Base-by-base conservation (phyloP, 2,888 invertebrate genomes). In the Torymus texanus region DNA sequence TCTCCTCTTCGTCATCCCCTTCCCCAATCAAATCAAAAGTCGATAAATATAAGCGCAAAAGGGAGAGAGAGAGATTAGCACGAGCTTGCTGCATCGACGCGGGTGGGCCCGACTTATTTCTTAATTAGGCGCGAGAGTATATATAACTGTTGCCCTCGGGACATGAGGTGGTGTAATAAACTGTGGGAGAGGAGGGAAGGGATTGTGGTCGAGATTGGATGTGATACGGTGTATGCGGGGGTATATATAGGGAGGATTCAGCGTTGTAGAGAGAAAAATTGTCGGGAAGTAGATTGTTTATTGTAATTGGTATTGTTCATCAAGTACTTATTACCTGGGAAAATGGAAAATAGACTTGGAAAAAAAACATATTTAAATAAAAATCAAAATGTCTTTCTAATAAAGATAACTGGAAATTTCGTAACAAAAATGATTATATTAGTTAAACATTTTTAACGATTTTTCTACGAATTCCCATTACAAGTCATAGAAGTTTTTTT, bases 81-180 rank as follows among this genome's bases (percentile, higher is more conserved):
- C 65, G n/a, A 56, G 29, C 5, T 51, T 24, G 24, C 51, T 21
- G 75, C 12, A 11, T 55, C 81, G 73, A 80, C 62, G 67, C 75
- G 81, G 78, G 78, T 81, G 78, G 77, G 56, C 79, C 55, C 70
- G 51, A 14, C 58, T 80, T 67, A 78, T 75, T 78, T 81, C 78
- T 81, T 81, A 78, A 81, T 81, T 81, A 78, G 75, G 71, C 61
- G 41, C 41, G 41, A 41, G 41, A 8, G 41, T 41, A 41, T 51
- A n/a, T 50, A 66, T 65, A 21, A 68, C 67, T 68, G 58, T 8
- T 41, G 63, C 71, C 53, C 55, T 14, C 24, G 74, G 41, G 58
- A 41, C 70, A 61, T 59, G 41, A 12, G 75, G 51, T 29, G 65
- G 24, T 67, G 58, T 41, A 62, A 79, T 79, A 65, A 67, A 79